Conservation (phyloP, 2,113 vertebrate species). For the Chloebia gouldiae region DNA sequence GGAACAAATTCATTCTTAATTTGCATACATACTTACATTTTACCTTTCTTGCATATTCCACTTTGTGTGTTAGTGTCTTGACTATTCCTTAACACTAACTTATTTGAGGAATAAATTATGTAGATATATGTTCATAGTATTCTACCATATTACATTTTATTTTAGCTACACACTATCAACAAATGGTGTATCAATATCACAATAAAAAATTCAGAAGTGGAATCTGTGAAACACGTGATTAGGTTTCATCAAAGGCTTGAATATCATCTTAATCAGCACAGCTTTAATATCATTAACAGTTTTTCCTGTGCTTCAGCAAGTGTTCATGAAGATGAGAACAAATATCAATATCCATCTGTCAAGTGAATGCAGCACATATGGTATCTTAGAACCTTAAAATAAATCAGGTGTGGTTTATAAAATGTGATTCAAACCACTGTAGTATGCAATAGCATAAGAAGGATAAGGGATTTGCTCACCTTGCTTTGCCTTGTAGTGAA, state of each 20-base stretch:
- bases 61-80: not conserved
- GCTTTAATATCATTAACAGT: slow-evolving; percentile 69
- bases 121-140: not conserved
- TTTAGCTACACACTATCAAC: slow-evolving; percentile 1
- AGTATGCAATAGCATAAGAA: not conserved
- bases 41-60: not conserved
- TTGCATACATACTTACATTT: not conserved
- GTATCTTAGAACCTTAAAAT: slow-evolving; percentile 65
- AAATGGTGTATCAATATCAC: slow-evolving; percentile 33
- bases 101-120: slow-evolving; percentile 11
- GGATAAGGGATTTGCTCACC: slow-evolving; percentile 31
- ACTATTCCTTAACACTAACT: not conserved
- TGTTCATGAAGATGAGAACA: slow-evolving; percentile 68
- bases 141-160: not conserved
- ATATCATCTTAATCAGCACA: slow-evolving; percentile 66
- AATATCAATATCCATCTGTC: slow-evolving; percentile 73
- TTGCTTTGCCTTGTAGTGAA: slow-evolving; percentile 29
- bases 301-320: slow-evolving; percentile 70
- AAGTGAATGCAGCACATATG: slow-evolving; percentile 61
- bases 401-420: slow-evolving; percentile 58
- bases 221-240: slow-evolving; percentile 51
- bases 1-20: not conserved
- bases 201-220: slow-evolving; percentile 31
- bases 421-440: slow-evolving; percentile 33
- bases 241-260: slow-evolving; percentile 53